Conservation (phyloP, 1,140 invertebrate species). For the Catajapyx aquilonaris region DNA sequence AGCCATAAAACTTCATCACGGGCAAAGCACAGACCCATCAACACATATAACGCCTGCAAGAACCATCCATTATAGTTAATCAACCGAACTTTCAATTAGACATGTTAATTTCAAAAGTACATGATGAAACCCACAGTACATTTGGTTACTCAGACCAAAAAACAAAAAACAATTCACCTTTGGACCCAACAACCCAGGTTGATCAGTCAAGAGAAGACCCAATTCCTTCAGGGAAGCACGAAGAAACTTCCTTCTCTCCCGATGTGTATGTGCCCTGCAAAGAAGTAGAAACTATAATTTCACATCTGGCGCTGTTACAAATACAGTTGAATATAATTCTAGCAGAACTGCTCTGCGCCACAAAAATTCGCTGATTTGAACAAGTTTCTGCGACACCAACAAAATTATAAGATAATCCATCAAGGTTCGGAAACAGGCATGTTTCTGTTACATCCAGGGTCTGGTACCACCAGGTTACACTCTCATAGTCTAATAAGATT, state of each 20-base stretch:
- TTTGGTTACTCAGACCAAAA: no score
- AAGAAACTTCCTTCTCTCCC: slow-evolving; percentile 89
- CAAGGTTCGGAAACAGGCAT: no score
- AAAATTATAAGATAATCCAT: no score
- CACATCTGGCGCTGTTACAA: no score
- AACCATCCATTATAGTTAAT: slow-evolving; percentile 8
- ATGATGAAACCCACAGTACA: not conserved
- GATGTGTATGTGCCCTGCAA: slow-evolving; percentile 51
- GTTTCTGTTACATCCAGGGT: no score
- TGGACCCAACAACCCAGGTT: slow-evolving; percentile 88
- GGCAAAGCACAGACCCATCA: slow-evolving; percentile 85
- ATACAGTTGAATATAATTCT: no score
- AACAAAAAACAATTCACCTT: slow-evolving; percentile 32
- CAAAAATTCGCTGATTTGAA: no score
- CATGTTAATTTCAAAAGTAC: not conserved
- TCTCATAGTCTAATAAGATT: slow-evolving; percentile 1
- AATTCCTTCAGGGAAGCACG: slow-evolving; percentile 88
- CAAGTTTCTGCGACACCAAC: no score
- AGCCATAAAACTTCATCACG: slow-evolving; percentile 96
- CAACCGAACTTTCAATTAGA: no score
- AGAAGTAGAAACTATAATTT: no score
- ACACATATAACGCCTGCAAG: slow-evolving; percentile 65
- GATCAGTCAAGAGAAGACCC: slow-evolving; percentile 85
- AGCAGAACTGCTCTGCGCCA: no score
- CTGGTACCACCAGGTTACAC: no score